Percentiles rank a stretch among this genome's conserved stretches.
phyloP scores from a whole-genome alignment of 2,113 vertebrate species.

The Peromyscus leucopus region DNA sequence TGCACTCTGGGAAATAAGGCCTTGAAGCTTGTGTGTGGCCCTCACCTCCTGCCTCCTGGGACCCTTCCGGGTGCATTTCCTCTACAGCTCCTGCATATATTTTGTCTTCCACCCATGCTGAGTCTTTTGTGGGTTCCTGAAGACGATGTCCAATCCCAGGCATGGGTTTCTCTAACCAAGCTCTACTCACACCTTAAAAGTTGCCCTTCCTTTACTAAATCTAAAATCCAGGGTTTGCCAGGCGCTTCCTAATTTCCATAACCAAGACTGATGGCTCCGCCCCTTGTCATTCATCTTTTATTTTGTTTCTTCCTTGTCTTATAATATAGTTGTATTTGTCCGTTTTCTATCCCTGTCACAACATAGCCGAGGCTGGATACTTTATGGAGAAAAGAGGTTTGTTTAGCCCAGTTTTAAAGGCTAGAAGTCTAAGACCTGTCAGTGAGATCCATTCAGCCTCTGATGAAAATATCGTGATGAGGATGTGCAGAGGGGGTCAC shows the following conservation, averaged over 20 bases:
- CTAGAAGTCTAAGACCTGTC: not conserved
- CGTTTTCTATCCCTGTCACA: not conserved
- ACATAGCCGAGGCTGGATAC: not conserved
- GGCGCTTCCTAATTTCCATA: not conserved
- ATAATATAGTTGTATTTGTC: not conserved
- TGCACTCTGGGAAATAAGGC: not conserved
- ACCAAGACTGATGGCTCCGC: not conserved
- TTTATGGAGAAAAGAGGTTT: not conserved
- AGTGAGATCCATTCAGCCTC: not conserved
- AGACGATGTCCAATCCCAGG: not conserved
- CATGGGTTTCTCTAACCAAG: not conserved
- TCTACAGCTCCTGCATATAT: not conserved
- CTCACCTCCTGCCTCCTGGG: not conserved
- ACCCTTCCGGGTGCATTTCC: not conserved
- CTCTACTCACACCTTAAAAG: not conserved
- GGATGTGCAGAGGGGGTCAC: not conserved
- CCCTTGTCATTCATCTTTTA: not conserved
- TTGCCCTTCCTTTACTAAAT: not conserved
- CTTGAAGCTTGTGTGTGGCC: not conserved
- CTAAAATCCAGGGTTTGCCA: conserved; percentile 22
- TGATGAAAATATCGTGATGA: not conserved
- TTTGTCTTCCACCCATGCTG: not conserved
- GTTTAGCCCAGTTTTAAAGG: not conserved
- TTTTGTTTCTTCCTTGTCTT: conserved; percentile 30
- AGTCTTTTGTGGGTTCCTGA: not conserved